Evolutionary conservation across 2,888 invertebrate genomes (phyloP), one percentile per base, ranked within the genome.

Genomic region (Esperia sulphurella): DNA sequence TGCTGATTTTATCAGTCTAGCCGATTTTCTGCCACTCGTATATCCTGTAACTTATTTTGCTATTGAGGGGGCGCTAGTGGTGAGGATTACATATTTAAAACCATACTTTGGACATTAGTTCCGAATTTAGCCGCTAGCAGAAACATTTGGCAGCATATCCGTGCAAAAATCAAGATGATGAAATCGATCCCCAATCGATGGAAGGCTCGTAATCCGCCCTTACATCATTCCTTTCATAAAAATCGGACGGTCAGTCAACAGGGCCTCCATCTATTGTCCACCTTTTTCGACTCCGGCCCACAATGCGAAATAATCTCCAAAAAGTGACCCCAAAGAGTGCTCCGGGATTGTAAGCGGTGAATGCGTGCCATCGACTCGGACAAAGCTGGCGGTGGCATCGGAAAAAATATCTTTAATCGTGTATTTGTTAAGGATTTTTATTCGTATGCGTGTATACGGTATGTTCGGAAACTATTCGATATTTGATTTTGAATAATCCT

Each of bases 281-380:
- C 46, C 58, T 74, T 79, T 83, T 83, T 84, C 81, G 80, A 82
- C 81, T 83, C 61, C 53, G 63, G 55, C 61, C 60, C 68, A 87
- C 88, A 87, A 88, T 79, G 65, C 65, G 61, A 65, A 75, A 73
- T 86, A 85, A 88, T 86, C 87, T 82, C 84, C 85, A 86, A 87
- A 89, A 89, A 89, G 80, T 89, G 88, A 89, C 89, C 89, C 89
- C 85, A 86, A 87, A 85, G 79, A 77, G 82, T 46, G 41, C 41
- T 40, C 28, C 29, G 63, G 76, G 76, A 68, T 75, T 73, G 71
- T 68, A 64, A 53, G 58, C 61, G 61, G 48, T 80, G 71, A 78
- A 78, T 75, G 61, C 67, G 62, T 64, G 56, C 75, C 68, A 66
- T 65, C 61, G 68, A 62, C 57, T 61, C 59, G 61, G 60, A 67